Evolutionary conservation across 1,140 invertebrate genomes (phyloP), one percentile per base, ranked within the genome.

Genomic region (Triops longicaudatus): DNA sequence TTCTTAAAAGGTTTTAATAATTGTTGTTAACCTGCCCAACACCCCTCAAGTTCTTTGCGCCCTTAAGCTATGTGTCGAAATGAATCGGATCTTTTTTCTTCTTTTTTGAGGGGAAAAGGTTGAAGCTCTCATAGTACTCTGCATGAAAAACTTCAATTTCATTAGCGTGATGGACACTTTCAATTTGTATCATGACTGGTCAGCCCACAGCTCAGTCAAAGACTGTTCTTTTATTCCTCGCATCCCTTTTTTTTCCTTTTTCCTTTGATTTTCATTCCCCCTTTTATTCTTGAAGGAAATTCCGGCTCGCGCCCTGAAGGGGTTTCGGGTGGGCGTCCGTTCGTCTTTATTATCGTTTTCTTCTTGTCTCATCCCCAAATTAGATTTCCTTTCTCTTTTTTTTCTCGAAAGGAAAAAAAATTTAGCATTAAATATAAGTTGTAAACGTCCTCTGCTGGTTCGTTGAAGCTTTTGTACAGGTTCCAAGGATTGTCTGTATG

Each of bases 151-250:
- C 50, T 63, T 77, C 76, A 73, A 77, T 77, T 77, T 77, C 76
- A 77, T 77, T 77, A 77, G 76, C n/a, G 72, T 77, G 76, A 77
- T 77, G 76, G 76, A 77, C 76, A 77, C 72, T 77, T 77, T 77
- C 76, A 77, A 77, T 77, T 77, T 77, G 73, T 77, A 73, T 77
- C 76, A 77, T 77, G 76, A 77, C 76, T 77, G 76, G 41, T 73
- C 76, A 73, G 37, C 72, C 73, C 76, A 72, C 76, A 73, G 27
- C 76, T 63, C 74, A 75, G 74, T 43, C 63, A 75, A 43, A 43
- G 44, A 27, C 28, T 41, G 37, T 28, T 75, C 42, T 43, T n/a
- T 74, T 74, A 42, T 41, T 74, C 73, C 28, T 41, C 37, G 37
- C 73, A 74, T 74, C 43, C 31, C 31, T 22, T 63, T 22, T 63